Evolutionary conservation across 2,797 vertebrate genomes (phyloP), one percentile per base, ranked within the genome.

Genomic region (Periparus ater): DNA sequence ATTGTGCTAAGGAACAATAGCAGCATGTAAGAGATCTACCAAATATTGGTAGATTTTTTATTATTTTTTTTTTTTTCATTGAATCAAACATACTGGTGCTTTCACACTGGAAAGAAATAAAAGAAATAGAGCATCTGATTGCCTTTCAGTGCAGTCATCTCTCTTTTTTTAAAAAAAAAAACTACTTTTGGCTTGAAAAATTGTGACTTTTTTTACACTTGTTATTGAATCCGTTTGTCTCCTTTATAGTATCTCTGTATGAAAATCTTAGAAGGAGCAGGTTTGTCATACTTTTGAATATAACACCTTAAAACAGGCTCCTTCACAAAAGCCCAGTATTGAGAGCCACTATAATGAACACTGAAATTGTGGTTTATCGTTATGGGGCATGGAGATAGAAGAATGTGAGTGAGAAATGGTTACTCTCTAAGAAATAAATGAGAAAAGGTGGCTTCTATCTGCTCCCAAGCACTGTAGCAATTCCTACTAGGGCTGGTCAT

Each of bases 211-310:
- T 74, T 65, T 75, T 29, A 2, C 9, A 44, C 13, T 40, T 80
- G 21, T 65, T 86, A 72, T 29, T 84, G 73, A 83, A 77, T 94
- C 80, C 0, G 0, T 85, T 86, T 91, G 17, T 89, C 44, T 91
- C 15, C n/a, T 93, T 96, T 89, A 71, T 58, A 62, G 22, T 12
- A 13, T 36, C 50, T 83, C 76, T 85, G 62, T 80, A 70, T 61
- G 42, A 89, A 94, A 89, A 70, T 18, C 55, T 94, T 50, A 42
- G 66, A 87, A 81, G 63, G 27, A 70, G 5, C 4, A 54, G 13
- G 29, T 85, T 92, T 94, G 54, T 81, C 94, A 58, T 38, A 78
- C 30, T 55, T 93, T 81, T 73, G 84, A 88, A 89, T 90, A 90
- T 86, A 92, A 50, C 62, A 84, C 51, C 73, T 92, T 79, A 71